phyloP scores from a whole-genome alignment of 2,113 vertebrate species.

The Balaeniceps rex region DNA sequence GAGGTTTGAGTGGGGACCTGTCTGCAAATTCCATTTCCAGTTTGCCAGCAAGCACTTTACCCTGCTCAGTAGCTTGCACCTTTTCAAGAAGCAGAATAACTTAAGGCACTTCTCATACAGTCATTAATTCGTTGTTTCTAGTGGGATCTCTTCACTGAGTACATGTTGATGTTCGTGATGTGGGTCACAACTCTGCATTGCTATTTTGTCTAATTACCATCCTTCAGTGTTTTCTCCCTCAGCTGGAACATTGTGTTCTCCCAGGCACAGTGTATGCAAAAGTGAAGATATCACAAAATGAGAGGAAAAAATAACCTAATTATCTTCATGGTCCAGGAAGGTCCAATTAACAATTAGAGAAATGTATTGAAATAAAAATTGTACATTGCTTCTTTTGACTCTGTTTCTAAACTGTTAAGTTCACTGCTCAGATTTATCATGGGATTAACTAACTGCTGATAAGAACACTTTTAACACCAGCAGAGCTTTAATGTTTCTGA shows the following conservation, averaged over 20 bases:
- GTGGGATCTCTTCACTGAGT: not conserved
- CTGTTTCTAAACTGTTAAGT: not conserved
- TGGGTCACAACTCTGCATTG: not conserved
- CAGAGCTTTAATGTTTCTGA: conserved; percentile 8
- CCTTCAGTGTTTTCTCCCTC: not conserved
- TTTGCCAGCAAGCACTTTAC: not conserved
- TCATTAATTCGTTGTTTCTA: conserved; percentile 8
- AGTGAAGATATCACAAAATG: not conserved
- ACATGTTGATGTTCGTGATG: conserved; percentile 9
- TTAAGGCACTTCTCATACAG: not conserved
- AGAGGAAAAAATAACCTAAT: conserved; percentile 41
- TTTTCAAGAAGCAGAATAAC: not conserved
- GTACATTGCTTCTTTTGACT: conserved; percentile 23
- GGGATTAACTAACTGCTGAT: conserved; percentile 25
- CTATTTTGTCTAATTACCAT: not conserved
- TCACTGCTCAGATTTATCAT: conserved; percentile 33
- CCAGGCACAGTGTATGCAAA: not conserved
- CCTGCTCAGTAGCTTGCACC: not conserved
- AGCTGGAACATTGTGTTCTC: conserved; percentile 18
- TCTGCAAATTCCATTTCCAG: not conserved
- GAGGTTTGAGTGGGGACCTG: not conserved
- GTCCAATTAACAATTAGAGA: conserved; percentile 42
- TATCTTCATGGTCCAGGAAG: conserved; percentile 41
- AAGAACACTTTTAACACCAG: conserved; percentile 6
- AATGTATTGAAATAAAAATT: conserved; percentile 42